These are phyloP conservation scores for Thymallus thymallus DNA, from an alignment of 2,113 vertebrate species.

Conservation along the genomic window DNA sequence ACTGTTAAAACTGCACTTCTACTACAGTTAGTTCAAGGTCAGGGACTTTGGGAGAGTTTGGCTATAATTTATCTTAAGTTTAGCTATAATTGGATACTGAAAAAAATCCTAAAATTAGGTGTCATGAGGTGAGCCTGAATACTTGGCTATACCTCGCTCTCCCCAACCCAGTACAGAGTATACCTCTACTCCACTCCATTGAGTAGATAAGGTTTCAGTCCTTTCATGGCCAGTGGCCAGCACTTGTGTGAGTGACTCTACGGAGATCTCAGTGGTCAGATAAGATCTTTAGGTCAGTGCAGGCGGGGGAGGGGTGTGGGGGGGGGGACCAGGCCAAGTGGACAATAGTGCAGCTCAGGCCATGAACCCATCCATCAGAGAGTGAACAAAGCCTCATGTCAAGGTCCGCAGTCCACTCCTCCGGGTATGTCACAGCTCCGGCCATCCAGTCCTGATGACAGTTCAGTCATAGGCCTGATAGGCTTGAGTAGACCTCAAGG, in stretches of 20 bases:
- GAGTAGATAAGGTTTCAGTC: conserved; percentile 57
- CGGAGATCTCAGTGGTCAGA: conserved; percentile 45
- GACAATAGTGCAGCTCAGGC: conserved; percentile 73
- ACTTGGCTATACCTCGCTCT: neutral
- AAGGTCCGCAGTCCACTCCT: conserved; percentile 66
- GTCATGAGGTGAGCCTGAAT: neutral
- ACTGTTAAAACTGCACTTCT: conserved; percentile 6
- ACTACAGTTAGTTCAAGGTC: neutral
- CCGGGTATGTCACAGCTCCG: conserved; percentile 60
- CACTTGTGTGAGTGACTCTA: conserved; percentile 57
- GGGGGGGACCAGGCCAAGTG: conserved; percentile 47
- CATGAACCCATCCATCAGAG: conserved; percentile 79
- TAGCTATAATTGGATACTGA: no score
- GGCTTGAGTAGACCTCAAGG: neutral
- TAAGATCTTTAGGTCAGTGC: conserved; percentile 75
- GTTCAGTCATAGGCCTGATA: neutral
- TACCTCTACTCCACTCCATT: conserved; percentile 28
- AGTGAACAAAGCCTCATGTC: conserved; percentile 81
- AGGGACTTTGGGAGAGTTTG: no score
- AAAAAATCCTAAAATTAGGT: no score
- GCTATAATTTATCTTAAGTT: no score
- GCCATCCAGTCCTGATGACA: conserved; percentile 16
- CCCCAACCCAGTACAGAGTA: conserved; percentile 19
- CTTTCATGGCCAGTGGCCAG: conserved; percentile 58
- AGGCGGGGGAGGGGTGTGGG: conserved; percentile 16